Evolutionary conservation across 2,888 invertebrate genomes (phyloP), one percentile per base, ranked within the genome.

Genomic region (Galeopsomyia nigrocyanea): DNA sequence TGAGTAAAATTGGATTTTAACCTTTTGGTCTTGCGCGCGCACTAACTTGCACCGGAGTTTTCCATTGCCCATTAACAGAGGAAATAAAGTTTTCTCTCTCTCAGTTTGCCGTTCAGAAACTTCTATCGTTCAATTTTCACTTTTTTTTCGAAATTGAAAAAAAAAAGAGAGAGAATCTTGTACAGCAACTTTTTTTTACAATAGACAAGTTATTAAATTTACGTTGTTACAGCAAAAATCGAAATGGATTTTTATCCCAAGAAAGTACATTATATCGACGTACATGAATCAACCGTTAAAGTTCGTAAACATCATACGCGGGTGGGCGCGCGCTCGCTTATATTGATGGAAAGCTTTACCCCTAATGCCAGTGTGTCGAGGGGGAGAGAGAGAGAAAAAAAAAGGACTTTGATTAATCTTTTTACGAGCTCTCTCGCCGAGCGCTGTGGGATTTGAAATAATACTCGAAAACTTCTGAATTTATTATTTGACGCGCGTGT

Each of bases 341-440:
- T 69, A 69, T 69, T 60, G 72, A 73, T 69, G 68, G 68, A 73
- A 69, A 31, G 65, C 64, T 69, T 26, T 68, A 72, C 60, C 65
- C 65, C 46, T 14, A 19, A 3, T 21, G 63, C 17, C 21, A 22
- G 47, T 56, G 19, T 2, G 16, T 2, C n/a, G 62, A n/a, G 39
- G 19, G 61, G 56, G 17, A 22, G 53, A 55, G n/a, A n/a, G n/a
- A n/a, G 53, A 68, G 58, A 51, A 63, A 57, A 72, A 68, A 72
- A 58, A 68, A 64, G 68, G 68, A 68, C 72, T 63, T 72, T 72
- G 72, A 72, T 72, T 72, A 72, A 68, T 72, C 68, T 72, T 72
- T 72, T 71, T 55, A 14, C 39, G 14, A 22, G 16, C 13, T 50
- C 14, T 61, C 53, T 46, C 19, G 51, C 21, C 19, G 31, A 3